Conservation (phyloP, 1,140 invertebrate genomes). For the Choristoneura fumiferana region DNA sequence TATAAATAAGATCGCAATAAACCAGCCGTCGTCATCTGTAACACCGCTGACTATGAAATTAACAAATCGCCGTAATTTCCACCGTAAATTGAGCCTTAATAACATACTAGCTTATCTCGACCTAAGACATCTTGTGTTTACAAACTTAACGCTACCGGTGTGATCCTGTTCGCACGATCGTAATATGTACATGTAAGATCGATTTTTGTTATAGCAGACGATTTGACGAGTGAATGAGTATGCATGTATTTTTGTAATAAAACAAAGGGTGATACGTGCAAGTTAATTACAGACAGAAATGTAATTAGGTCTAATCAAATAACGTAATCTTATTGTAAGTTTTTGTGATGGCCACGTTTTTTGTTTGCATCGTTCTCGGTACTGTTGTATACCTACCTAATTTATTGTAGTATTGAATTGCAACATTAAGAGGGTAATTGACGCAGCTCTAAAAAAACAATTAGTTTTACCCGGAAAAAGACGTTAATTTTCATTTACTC, state of each 20-base stretch:
- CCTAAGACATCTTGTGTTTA: slow-evolving; percentile 52
- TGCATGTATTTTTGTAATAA: slow-evolving; percentile 45
- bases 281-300: slow-evolving; percentile 69
- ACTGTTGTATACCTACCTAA: no score
- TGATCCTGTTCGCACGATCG: no score
- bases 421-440: no score
- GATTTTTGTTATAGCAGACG: slow-evolving; percentile 7
- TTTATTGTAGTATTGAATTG: no score
- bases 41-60: slow-evolving; percentile 57
- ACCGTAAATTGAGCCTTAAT: slow-evolving; percentile 70
- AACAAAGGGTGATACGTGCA: slow-evolving; percentile 70
- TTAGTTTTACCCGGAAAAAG: no score
- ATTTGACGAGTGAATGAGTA: no score
- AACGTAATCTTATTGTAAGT: slow-evolving; percentile 60
- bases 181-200: slow-evolving; percentile 21
- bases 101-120: slow-evolving; percentile 63
- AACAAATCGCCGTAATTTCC: slow-evolving; percentile 71
- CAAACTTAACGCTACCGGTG: slow-evolving; percentile 12
- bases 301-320: slow-evolving; percentile 74
- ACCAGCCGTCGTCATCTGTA: slow-evolving; percentile 44
- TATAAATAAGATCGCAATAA: slow-evolving; percentile 27
- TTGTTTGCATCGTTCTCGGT: slow-evolving; percentile 16
- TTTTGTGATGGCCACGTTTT: slow-evolving; percentile 44
- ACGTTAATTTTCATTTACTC: no score
- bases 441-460: no score